Evolutionary conservation across 2,888 invertebrate genomes (phyloP).

Genomic region (Iselma pallidipennis): DNA sequence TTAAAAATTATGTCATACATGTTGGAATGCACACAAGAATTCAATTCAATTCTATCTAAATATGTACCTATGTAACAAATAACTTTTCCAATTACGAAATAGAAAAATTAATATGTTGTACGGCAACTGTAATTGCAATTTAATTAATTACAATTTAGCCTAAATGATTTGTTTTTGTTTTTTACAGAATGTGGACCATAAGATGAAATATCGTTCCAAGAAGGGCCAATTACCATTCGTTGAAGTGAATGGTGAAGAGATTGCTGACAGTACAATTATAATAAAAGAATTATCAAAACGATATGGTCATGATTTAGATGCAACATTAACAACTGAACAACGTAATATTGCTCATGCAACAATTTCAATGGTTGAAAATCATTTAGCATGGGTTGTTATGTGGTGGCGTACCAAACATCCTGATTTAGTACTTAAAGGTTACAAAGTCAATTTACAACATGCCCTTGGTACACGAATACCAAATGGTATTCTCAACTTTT

Average conservation of each 20-base stretch:
- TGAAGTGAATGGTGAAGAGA: conserved; percentile 92
- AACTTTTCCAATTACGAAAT: neutral
- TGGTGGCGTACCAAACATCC: conserved; percentile 94
- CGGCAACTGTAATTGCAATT: no score
- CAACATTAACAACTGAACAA: conserved; percentile 80
- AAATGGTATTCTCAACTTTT: conserved; percentile 83
- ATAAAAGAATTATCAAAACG: conserved; percentile 84
- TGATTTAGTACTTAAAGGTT: conserved; percentile 86
- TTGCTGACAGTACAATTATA: conserved; percentile 89
- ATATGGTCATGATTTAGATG: conserved; percentile 83
- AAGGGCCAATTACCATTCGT: conserved; percentile 95
- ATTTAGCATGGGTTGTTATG: conserved; percentile 87
- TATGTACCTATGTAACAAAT: neutral
- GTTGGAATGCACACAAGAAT: neutral
- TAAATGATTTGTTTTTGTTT: conserved; percentile 20
- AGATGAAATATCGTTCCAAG: conserved; percentile 90
- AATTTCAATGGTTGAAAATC: conserved; percentile 94
- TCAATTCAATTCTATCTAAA: no score
- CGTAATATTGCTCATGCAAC: conserved; percentile 88
- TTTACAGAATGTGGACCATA: conserved; percentile 89
- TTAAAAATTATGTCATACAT: neutral
- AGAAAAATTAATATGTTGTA: no score
- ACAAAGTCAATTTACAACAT: conserved; percentile 89
- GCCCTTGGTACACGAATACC: conserved; percentile 87
- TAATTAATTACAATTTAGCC: no score